Evolutionary conservation across 2,888 invertebrate genomes (phyloP), one percentile per base, ranked within the genome.

Genomic region (Pelosia muscerda): DNA sequence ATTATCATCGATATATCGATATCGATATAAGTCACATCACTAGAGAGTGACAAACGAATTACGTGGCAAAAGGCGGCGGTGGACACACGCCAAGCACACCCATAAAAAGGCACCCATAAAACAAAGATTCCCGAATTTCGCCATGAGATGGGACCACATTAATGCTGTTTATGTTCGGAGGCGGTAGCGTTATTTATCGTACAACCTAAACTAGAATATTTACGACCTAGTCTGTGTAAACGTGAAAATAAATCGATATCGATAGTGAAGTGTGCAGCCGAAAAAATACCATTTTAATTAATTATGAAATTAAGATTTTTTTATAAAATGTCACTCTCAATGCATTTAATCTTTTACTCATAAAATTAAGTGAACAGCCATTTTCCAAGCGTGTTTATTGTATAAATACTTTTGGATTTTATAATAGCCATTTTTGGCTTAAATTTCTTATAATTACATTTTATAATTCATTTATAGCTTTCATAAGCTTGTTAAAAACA

Each of bases 31-130:
- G 9, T 4, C 58, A 26, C 81, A 72, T 67, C 84, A 63, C 83
- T 83, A 82, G 31, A 65, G 67, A 66, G 70, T 73, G 75, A 74
- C 73, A 74, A 77, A 79, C 71, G 77, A 75, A 81, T 81, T 73
- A 71, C 73, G 67, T 31, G 65, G 77, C 77, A 77, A 81, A 81
- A 75, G 72, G 69, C 67, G 65, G 34, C 53, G 70, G 65, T 72
- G 77, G 76, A 76, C 67, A 56, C 34, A 49, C 75, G 73, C 76
- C 81, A 81, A 83, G 77, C 75, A 71, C 59, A 54, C 73, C n/a
- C 71, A 71, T 78, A 83, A 83, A 83, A 83, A 76, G 75, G 72
- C 66, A 64, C 22, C 42, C 60, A 71, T 78, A 81, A 83, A 84
- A 74, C 77, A 77, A 79, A 75, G 75, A 76, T 76, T 75, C 80